These are phyloP conservation scores for Sussaba pulchella DNA, from an alignment of 2,888 invertebrate species.

Conservation along the genomic window DNA sequence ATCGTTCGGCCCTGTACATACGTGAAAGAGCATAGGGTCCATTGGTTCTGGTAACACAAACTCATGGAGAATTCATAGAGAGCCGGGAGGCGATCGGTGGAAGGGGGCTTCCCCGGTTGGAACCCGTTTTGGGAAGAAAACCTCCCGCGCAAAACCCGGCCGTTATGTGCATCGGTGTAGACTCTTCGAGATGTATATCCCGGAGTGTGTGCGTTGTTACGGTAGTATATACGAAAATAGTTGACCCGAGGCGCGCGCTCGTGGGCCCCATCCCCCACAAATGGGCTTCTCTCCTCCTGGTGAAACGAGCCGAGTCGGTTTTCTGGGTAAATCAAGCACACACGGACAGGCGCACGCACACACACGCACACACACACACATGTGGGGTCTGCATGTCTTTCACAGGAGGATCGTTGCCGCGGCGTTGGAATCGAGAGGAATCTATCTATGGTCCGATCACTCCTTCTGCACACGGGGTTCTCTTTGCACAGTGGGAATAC, in stretches of 20 bases:
- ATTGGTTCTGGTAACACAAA: constrained; percentile 9
- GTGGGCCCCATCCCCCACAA: constrained; percentile 48
- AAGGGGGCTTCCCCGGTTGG: background rate
- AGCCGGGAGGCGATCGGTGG: background rate
- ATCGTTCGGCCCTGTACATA: no score
- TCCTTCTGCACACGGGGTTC: constrained; percentile 47
- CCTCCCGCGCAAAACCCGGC: constrained; percentile 64
- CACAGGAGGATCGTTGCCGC: constrained; percentile 5
- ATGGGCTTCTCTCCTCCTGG: constrained; percentile 39
- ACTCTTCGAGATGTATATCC: background rate
- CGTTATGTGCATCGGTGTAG: constrained; percentile 4
- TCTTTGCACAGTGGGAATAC: constrained; percentile 58
- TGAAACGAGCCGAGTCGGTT: constrained; percentile 19
- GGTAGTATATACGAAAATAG: constrained; percentile 16
- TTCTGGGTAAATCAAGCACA: background rate
- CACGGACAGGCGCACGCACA: background rate
- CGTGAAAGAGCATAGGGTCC: constrained; percentile 11
- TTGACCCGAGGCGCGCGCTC: constrained; percentile 28
- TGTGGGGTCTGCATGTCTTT: constrained; percentile 12
- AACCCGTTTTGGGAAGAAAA: constrained; percentile 60
- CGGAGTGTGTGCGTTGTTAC: background rate
- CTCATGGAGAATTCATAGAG: constrained; percentile 16
- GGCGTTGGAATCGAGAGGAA: constrained; percentile 51
- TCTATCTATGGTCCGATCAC: constrained; percentile 68
- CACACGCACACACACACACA: no score